Evolutionary conservation across 2,113 vertebrate genomes (phyloP), one percentile per base, ranked within the genome.

Genomic region (Pleuronectes platessa): DNA sequence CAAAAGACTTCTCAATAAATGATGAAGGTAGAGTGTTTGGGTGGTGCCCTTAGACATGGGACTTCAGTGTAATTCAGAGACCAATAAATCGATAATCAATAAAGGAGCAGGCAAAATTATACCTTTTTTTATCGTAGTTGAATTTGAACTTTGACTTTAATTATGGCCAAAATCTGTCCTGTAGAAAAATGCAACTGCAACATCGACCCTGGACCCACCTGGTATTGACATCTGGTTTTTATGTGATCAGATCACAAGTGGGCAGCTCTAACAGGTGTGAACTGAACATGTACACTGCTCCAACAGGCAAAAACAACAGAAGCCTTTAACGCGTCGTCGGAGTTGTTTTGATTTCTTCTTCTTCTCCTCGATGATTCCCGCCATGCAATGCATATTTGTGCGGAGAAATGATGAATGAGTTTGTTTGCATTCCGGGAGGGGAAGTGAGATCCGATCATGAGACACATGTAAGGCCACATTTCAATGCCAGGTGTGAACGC

Each of bases 1-100:
- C 27, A 62, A 64, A 65, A 64, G 17, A 26, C 8, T 53, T 68
- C 62, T 78, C 11, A 78, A 56, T 73, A 68, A 82, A 69, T 24
- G 2, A 51, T 51, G 26, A 35, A 53, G 51, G 27, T 56, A 55
- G 13, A 64, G 51, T 27, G 18, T 80, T 68, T 54, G 2, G 24
- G 24, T 73, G 61, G 42, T 63, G 42, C 47, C 65, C 42, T 51
- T 42, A 70, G 68, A 71, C 37, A 31, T 70, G 20, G 20, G 23
- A 69, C 15, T 18, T 9, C 15, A 61, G 10, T 8, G 23, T 58
- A 49, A 68, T 5, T 20, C 1, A 26, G 15, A 27, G 24, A 27
- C 61, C 4, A 59, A 27, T 14, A 18, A 21, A 49, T n/a, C 3
- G 31, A 31, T 5, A 6, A 45, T n/a, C 6, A 12, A 62, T 5